Evolutionary conservation across 1,140 invertebrate genomes (phyloP), one percentile per base, ranked within the genome.

Genomic region (Diachasma alloeum): DNA sequence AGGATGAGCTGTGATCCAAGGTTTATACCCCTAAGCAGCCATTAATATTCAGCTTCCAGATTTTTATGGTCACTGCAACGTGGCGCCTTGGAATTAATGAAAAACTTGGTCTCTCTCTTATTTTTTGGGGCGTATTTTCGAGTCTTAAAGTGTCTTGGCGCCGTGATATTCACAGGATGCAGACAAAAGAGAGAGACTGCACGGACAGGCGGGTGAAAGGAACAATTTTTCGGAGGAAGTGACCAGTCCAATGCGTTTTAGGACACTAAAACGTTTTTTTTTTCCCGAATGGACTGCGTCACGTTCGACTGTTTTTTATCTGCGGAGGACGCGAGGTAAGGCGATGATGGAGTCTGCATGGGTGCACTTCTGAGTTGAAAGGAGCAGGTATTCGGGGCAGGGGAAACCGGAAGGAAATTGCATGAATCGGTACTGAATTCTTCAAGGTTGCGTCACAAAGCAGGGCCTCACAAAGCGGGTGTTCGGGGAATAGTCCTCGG

Each of bases 381-480:
- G 24, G 59, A 19, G 19, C 59, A 63, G 59, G 59, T 63, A 63
- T 53, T 53, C 48, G n/a, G 48, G 48, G 2, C 48, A 53, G 15
- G 15, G 24, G 59, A 70, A 76, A 72, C 80, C 82, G 86, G 83
- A 87, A 85, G 86, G 82, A 87, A 86, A 78, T 80, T 78, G 71
- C 74, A 76, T 74, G 78, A 79, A 81, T 82, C 72, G 66, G 59
- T 13, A 63, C 19, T 63, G 24, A 26, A 63, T 63, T 31, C 59
- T 19, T 63, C 59, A 63, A 63, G 59, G 59, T 63, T 31, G 24
- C 24, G 24, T 63, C 59, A 63, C 48, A 53, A 17, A n/a, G 15
- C 48, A 15, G 15, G 24, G 22, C 6, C 22, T 19, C 22, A 31
- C 31, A 31, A 31, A 31, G 31, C 31, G 31, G 31, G 24, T 26